Evolutionary conservation across 2,797 vertebrate genomes (phyloP).

Genomic region (Enteromius mattozi): DNA sequence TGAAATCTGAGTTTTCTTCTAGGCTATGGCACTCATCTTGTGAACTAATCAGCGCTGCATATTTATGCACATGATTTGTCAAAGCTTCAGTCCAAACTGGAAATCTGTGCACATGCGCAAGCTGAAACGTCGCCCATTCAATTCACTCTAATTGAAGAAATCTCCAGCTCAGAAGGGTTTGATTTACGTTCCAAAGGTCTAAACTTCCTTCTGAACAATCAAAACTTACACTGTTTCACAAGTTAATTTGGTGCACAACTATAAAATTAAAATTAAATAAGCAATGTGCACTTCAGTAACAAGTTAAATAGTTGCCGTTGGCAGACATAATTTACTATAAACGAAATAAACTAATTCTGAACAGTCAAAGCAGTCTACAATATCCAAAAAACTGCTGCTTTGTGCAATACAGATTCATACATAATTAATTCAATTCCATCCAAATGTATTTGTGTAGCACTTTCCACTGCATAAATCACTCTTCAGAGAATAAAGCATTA

Average conservation of each 20-base stretch:
- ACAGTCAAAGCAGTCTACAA: background rate
- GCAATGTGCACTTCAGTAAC: background rate
- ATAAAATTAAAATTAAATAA: background rate
- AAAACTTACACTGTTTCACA: background rate
- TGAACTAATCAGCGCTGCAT: slow-evolving; percentile 21
- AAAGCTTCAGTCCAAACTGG: background rate
- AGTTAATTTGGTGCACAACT: background rate
- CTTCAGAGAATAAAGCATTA: background rate
- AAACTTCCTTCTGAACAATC: background rate
- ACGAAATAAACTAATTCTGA: background rate
- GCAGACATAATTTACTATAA: background rate
- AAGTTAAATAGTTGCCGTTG: background rate
- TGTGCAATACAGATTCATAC: background rate
- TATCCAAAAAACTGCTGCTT: background rate
- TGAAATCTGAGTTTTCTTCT: background rate
- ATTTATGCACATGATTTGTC: slow-evolving; percentile 21
- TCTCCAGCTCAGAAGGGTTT: background rate
- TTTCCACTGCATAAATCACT: slow-evolving; percentile 1
- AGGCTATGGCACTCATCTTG: slow-evolving; percentile 1
- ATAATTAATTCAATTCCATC: slow-evolving; percentile 9
- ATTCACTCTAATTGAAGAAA: slow-evolving; percentile 14
- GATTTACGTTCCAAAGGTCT: background rate
- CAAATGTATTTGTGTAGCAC: slow-evolving; percentile 1
- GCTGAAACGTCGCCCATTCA: background rate
- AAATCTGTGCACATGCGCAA: background rate